Conservation (phyloP, 2,888 invertebrate species). For the Drosophila atripex region DNA sequence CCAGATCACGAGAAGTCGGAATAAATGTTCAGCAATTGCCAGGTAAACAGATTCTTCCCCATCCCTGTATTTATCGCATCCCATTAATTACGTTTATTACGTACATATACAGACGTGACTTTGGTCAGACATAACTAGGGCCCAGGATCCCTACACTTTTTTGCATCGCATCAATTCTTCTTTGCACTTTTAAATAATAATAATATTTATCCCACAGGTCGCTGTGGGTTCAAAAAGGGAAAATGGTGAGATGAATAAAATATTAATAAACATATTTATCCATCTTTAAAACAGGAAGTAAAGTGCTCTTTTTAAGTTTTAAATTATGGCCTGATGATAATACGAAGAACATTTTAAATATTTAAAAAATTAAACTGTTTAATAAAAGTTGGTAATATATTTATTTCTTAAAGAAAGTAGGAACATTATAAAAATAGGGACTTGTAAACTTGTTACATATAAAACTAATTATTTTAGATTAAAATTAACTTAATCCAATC, state of each 20-base stretch:
- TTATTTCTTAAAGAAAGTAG: no score
- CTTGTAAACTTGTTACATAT: not conserved
- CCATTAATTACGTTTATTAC: not conserved
- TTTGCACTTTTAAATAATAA: not conserved
- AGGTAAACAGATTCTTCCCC: not conserved
- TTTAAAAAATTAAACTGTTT: no score
- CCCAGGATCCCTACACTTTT: no score
- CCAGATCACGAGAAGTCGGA: not conserved
- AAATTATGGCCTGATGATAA: no score
- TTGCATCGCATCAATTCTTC: not conserved
- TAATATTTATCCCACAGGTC: not conserved
- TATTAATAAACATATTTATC: no score
- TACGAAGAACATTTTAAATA: no score
- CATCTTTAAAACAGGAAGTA: no score
- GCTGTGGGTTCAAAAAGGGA: not conserved
- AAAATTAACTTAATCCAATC: not conserved
- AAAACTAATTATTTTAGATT: not conserved
- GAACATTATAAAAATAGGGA: no score
- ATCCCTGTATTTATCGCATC: not conserved
- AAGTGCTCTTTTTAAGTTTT: no score
- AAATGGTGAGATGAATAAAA: not conserved
- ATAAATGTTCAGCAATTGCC: not conserved
- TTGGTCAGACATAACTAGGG: not conserved
- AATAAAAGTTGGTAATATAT: no score
- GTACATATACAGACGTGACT: not conserved